Conservation (phyloP, 2,797 vertebrate genomes). For the Malacoctenus gilli region DNA sequence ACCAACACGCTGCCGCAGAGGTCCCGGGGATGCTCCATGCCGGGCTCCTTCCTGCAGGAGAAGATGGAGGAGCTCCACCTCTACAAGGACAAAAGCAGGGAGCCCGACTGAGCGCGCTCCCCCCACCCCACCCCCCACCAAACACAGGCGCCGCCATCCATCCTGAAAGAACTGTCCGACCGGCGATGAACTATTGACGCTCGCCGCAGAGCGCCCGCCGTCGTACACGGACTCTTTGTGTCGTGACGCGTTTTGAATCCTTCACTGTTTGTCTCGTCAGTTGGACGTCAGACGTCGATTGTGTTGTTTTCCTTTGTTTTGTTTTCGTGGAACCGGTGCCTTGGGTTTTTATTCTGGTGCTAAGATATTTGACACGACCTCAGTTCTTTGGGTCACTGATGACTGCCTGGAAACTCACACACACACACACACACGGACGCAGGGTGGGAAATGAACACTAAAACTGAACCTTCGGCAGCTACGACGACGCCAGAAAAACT, state of each 20-base stretch:
- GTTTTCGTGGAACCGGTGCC: conserved; percentile 40
- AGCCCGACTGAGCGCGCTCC: conserved; percentile 75
- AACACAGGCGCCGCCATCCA: conserved; percentile 2
- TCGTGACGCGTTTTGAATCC: too few species aligned
- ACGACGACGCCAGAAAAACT: conserved; percentile 8
- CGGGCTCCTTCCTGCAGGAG: conserved; percentile 78
- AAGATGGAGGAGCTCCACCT: conserved; percentile 83
- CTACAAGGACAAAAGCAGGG: conserved; percentile 81
- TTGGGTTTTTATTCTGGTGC: conserved; percentile 63
- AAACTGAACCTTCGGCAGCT: conserved; percentile 65
- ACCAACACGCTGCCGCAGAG: conserved; percentile 63
- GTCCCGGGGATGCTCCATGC: conserved; percentile 74
- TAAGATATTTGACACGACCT: conserved; percentile 42
- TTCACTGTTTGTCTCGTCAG: too few species aligned
- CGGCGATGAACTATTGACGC: conserved; percentile 34
- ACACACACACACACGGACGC: conserved; percentile 8
- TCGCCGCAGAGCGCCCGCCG: too few species aligned
- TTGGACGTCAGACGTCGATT: background rate
- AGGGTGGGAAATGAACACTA: conserved; percentile 69
- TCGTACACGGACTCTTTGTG: conserved; percentile 3
- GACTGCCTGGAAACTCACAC: conserved; percentile 10
- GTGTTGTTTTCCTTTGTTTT: conserved; percentile 14
- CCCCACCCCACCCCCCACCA: conserved; percentile 10
- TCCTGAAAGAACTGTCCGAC: conserved; percentile 8
- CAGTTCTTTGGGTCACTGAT: conserved; percentile 8